phyloP scores from a whole-genome alignment of 2,888 invertebrate genomes.

The Chloromyia formosa region DNA sequence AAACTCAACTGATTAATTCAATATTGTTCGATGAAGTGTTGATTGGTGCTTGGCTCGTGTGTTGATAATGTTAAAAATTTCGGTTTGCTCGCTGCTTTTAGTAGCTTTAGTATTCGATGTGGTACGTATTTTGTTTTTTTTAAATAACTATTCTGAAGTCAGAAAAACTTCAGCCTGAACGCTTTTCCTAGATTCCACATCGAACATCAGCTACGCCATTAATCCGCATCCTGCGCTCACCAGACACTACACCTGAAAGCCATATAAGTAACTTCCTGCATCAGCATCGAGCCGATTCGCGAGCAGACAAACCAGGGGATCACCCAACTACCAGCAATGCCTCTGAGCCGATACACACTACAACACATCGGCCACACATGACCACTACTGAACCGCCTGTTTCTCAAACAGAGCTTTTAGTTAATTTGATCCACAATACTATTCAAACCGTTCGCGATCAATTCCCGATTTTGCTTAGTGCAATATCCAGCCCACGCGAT shows the following conservation, averaged over 20 bases:
- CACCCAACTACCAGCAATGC: constrained; percentile 30
- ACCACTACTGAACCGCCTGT: constrained; percentile 46
- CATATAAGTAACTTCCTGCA: constrained; percentile 51
- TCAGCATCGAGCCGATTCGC: constrained; percentile 48
- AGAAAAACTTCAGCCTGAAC: not conserved
- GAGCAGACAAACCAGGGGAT: constrained; percentile 49
- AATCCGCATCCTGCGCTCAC: not conserved
- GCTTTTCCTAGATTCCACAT: constrained; percentile 29
- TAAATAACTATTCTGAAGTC: not conserved
- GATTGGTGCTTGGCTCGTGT: not conserved
- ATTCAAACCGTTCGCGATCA: constrained; percentile 23
- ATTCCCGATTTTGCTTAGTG: constrained; percentile 17
- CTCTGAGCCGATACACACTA: constrained; percentile 13
- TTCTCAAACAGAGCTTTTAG: constrained; percentile 32
- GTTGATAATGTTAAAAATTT: not conserved
- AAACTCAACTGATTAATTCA: constrained; percentile 19
- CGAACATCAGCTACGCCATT: constrained; percentile 18
- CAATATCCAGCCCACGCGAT: constrained; percentile 17
- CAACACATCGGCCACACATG: not conserved
- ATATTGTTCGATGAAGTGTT: constrained; percentile 17
- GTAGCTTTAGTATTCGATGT: constrained; percentile 20
- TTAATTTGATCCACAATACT: constrained; percentile 25
- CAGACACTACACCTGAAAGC: constrained; percentile 47
- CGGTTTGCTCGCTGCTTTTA: not conserved
- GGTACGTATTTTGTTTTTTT: constrained; percentile 4